Evolutionary conservation across 1,140 invertebrate genomes (phyloP).

Genomic region (Nomia melanderi): DNA sequence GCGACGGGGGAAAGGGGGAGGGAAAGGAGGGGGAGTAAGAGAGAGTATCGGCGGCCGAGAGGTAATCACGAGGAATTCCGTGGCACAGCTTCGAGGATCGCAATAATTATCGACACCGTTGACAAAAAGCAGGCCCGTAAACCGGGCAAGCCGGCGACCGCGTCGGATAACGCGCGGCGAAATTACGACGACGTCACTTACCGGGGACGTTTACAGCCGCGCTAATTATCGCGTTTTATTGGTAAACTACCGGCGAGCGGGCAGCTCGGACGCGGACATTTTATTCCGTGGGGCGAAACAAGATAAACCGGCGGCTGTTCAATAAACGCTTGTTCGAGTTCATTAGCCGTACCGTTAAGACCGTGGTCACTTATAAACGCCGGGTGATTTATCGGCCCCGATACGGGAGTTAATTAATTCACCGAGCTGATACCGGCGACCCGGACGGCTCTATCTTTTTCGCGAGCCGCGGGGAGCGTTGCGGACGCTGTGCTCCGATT

Average conservation of each 20-base stretch:
- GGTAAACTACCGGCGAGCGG: slow-evolving; percentile 32
- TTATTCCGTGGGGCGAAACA: neutral
- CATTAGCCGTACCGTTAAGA: slow-evolving; percentile 24
- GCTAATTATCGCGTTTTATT: slow-evolving; percentile 48
- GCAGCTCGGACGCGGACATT: slow-evolving; percentile 13
- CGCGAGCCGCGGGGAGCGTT: neutral
- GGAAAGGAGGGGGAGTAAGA: no score
- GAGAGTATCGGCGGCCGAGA: neutral
- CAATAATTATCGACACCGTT: slow-evolving; percentile 8
- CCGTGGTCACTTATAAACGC: neutral
- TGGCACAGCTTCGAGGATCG: no score
- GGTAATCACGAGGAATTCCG: neutral
- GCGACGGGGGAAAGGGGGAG: no score
- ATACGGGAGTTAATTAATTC: slow-evolving; percentile 47
- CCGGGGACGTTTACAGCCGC: slow-evolving; percentile 35
- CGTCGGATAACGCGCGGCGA: slow-evolving; percentile 16
- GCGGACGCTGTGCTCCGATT: no score
- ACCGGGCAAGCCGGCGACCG: neutral
- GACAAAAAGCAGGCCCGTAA: neutral
- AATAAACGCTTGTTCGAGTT: slow-evolving; percentile 25
- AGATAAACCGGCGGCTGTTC: slow-evolving; percentile 7
- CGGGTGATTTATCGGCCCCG: slow-evolving; percentile 21
- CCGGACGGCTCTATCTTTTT: neutral
- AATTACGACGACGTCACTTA: slow-evolving; percentile 38
- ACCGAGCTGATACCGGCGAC: neutral